Evolutionary conservation across 2,888 invertebrate species (phyloP), one percentile per base, ranked within the genome.

Genomic region (Idaea biselata): DNA sequence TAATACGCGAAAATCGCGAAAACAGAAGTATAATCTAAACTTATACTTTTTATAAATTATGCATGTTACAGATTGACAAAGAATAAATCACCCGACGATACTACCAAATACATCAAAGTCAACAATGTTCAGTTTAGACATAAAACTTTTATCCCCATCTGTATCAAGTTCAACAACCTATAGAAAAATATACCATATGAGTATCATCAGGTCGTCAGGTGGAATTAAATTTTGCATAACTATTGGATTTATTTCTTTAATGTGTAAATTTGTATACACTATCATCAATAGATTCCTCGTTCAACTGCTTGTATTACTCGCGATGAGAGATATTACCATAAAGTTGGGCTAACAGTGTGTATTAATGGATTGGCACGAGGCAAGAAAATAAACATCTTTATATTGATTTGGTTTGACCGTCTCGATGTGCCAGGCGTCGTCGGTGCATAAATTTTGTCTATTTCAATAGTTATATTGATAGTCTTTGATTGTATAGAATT

Each of bases 201-300:
- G 80, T 82, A 81, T 77, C 71, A 76, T 82, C 80, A 83, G 76
- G 78, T 83, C 70, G 77, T 84, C 82, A 83, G 77, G 80, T 84
- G 79, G 74, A 82, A 84, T 81, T 80, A 73, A 80, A 79, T 87
- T 90, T 91, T 86, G 90, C 90, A 91, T 91, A 86, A 87, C 84
- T 85, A 88, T 89, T 78, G 78, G 73, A 76, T 79, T 76, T 63
- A 74, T 75, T 66, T 73, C 74, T 80, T 85, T 84, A 79, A 83
- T 86, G 86, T 88, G 84, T 86, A 84, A 86, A 85, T 86, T 81
- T 75, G 72, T 75, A 75, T 73, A 77, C 76, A 75, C 73, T 77
- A 68, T 63, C 18, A 66, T 4, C 61, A 62, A 66, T 62, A 64
- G 69, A 61, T 68, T 73, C 74, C 75, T 73, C 74, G 76, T 67